Percentiles rank a stretch among this genome's conserved stretches.
These are phyloP conservation scores for Solea senegalensis DNA, from an alignment of 2,113 vertebrate genomes.

Conservation along the genomic window DNA sequence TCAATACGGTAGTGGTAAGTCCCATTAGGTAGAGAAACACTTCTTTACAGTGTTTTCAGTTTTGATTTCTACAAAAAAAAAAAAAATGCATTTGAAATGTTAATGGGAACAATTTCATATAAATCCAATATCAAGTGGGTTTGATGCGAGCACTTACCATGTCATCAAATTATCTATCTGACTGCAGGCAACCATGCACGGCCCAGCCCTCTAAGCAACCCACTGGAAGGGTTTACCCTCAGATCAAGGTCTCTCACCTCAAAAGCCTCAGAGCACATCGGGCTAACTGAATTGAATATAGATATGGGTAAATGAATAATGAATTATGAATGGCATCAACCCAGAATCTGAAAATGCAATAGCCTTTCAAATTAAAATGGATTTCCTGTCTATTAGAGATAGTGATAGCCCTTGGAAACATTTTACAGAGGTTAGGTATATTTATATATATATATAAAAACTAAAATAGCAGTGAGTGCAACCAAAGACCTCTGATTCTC, in stretches of 20 bases:
- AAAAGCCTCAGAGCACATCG: slow-evolving; percentile 49
- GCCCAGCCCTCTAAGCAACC: slow-evolving; percentile 33
- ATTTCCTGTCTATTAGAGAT: slow-evolving; percentile 49
- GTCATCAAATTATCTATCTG: slow-evolving; percentile 41
- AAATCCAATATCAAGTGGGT: slow-evolving; percentile 14
- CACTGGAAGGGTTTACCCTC: slow-evolving; percentile 50
- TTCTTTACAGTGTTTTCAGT: too few relatives aligned
- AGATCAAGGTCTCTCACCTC: slow-evolving; percentile 76
- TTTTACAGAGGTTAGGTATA: background rate
- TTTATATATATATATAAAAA: too few relatives aligned
- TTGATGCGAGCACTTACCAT: slow-evolving; percentile 2
- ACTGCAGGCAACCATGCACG: slow-evolving; percentile 31
- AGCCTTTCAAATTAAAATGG: slow-evolving; percentile 67
- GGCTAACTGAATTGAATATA: slow-evolving; percentile 63
- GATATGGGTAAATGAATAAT: slow-evolving; percentile 76
- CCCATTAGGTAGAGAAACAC: too few relatives aligned
- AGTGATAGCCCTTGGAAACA: slow-evolving; percentile 23
- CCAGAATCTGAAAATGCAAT: slow-evolving; percentile 66
- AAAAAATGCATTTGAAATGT: background rate
- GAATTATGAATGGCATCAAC: slow-evolving; percentile 80
- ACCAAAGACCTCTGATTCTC: too few relatives aligned
- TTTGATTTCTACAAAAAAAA: slow-evolving; percentile 1
- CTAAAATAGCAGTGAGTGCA: too few relatives aligned
- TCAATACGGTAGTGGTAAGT: too few relatives aligned
- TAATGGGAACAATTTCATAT: background rate